Conservation (phyloP, 2,797 vertebrate genomes). For the Alcedo atthis region DNA sequence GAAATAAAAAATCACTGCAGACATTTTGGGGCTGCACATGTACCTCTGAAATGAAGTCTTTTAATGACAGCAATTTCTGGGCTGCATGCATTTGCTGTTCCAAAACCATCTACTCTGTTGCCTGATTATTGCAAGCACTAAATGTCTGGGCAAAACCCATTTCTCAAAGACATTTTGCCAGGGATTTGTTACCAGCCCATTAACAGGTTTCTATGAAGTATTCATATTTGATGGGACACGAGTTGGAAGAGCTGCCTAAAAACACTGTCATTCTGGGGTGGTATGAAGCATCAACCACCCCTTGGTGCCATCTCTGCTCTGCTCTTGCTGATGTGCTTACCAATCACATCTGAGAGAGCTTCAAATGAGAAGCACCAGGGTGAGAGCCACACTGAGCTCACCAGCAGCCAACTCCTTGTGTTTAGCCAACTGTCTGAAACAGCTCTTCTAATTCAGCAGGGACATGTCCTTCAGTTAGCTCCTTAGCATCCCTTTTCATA, state of each 20-base stretch:
- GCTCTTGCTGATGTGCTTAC: not conserved
- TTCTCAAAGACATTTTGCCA: not conserved
- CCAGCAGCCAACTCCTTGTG: not conserved
- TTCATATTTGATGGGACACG: not conserved
- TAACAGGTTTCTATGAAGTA: not conserved
- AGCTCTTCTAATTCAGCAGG: not conserved
- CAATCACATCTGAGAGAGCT: not conserved
- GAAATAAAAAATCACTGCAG: not conserved
- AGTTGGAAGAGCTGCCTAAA: constrained; percentile 15
- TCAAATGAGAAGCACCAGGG: not conserved
- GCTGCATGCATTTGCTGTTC: not conserved
- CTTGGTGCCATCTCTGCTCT: not conserved
- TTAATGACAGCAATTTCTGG: not conserved
- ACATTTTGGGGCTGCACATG: not conserved
- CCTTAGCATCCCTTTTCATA: not conserved
- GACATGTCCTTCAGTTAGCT: not conserved
- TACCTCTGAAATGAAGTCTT: not conserved
- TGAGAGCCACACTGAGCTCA: not conserved
- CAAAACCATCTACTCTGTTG: not conserved
- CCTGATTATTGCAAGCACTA: not conserved
- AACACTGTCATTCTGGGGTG: constrained; percentile 35
- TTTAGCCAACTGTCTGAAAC: not conserved
- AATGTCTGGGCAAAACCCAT: not conserved
- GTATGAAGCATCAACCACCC: not conserved
- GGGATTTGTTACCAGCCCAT: not conserved